These are phyloP conservation scores for Odontocerum albicorne DNA, from an alignment of 2,888 invertebrate species.

Conservation along the genomic window DNA sequence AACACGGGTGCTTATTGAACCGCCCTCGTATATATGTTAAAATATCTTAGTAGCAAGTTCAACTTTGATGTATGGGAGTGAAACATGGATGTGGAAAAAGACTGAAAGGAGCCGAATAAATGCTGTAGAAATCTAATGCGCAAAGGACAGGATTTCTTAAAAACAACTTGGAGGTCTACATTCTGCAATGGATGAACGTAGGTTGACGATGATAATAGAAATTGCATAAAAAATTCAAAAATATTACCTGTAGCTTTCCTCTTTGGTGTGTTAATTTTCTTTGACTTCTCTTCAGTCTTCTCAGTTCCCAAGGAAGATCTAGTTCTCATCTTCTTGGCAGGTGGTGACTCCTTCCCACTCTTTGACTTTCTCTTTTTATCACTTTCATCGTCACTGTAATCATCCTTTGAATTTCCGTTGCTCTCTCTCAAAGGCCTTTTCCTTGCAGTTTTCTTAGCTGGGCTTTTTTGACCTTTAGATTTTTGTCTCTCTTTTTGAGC, in stretches of 20 bases:
- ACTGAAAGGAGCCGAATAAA: too few species aligned
- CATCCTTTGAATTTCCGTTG: constrained; percentile 41
- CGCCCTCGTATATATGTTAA: too few species aligned
- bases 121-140: too few species aligned
- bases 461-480: constrained; percentile 36
- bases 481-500: constrained; percentile 37
- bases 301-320: constrained; percentile 24
- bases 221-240: too few species aligned
- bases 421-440: constrained; percentile 44
- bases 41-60: too few species aligned
- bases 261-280: constrained; percentile 24
- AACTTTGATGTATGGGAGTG: too few species aligned
- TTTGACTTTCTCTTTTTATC: constrained; percentile 39
- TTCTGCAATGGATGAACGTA: too few species aligned
- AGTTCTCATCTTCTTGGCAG: constrained; percentile 36
- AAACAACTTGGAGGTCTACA: too few species aligned
- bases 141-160: too few species aligned
- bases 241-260: constrained; percentile 21
- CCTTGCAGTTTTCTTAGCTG: constrained; percentile 38
- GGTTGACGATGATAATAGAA: too few species aligned
- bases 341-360: constrained; percentile 36
- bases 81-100: too few species aligned
- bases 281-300: constrained; percentile 20
- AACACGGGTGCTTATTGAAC: too few species aligned
- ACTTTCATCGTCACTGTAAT: constrained; percentile 39